Conservation (phyloP, 2,113 vertebrate genomes). For the Cardinalis cardinalis region DNA sequence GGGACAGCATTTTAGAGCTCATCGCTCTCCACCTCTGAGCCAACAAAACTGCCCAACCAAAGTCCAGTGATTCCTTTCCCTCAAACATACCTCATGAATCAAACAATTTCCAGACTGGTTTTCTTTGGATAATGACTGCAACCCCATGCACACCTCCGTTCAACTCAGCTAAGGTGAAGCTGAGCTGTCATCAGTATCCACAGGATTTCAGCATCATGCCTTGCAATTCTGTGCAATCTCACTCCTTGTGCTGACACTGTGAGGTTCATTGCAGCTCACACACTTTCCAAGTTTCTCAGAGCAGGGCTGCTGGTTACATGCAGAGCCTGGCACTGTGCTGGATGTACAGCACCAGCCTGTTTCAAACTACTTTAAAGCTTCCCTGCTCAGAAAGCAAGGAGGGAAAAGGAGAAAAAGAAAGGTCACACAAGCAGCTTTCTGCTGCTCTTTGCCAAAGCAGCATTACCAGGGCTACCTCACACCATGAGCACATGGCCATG, state of each 20-base stretch:
- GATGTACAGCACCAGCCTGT: rapidly evolving
- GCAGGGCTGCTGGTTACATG: background rate
- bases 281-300: background rate
- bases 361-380: background rate
- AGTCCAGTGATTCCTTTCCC: background rate
- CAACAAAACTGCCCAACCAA: background rate
- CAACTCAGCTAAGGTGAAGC: background rate
- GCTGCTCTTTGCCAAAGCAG: background rate
- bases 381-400: background rate
- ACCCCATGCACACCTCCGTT: rapidly evolving
- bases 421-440: background rate
- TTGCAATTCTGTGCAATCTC: background rate
- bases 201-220: background rate
- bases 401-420: background rate
- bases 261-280: background rate
- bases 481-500: rapidly evolving
- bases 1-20: background rate
- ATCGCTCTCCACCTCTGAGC: background rate
- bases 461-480: background rate
- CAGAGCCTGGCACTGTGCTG: background rate
- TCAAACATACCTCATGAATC: rapidly evolving
- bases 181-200: background rate
- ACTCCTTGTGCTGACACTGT: background rate
- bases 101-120: background rate
- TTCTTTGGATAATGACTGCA: background rate